Percentiles rank a stretch among this genome's conserved stretches.
These are phyloP conservation scores for Xestia c-nigrum DNA, from an alignment of 2,888 invertebrate species.

Conservation along the genomic window DNA sequence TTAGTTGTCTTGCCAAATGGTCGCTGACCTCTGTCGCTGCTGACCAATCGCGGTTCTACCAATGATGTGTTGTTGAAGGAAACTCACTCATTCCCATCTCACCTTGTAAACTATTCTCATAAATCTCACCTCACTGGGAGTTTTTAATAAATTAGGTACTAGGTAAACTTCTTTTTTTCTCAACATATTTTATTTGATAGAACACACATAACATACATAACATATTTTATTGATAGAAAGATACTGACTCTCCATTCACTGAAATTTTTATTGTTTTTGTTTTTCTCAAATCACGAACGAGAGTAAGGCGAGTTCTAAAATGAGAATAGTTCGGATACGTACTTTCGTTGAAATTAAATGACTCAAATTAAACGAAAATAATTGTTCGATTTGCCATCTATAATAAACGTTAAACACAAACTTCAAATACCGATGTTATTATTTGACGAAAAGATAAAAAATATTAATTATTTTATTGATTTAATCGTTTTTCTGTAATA, in stretches of 20 bases:
- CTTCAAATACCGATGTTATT: neutral
- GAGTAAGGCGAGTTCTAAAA: neutral
- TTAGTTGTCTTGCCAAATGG: constrained; percentile 77
- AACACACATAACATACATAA: no score
- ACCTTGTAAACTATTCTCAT: constrained; percentile 6
- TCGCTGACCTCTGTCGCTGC: constrained; percentile 60
- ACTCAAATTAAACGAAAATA: neutral
- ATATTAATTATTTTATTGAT: neutral
- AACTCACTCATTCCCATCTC: constrained; percentile 31
- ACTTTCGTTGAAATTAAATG: neutral
- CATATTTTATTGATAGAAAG: neutral
- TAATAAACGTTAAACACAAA: neutral
- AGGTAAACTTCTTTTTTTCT: neutral
- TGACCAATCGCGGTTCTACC: constrained; percentile 60
- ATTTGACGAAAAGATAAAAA: neutral
- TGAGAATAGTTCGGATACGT: constrained; percentile 28
- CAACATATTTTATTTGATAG: neutral
- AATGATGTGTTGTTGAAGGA: constrained; percentile 19
- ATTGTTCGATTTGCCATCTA: neutral
- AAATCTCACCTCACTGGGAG: neutral
- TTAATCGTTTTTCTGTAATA: neutral
- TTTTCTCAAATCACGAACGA: neutral
- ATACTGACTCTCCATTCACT: neutral
- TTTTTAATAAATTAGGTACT: neutral
- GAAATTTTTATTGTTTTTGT: no score